Evolutionary conservation across 2,888 invertebrate species (phyloP).

Genomic region (Acronicta alni): DNA sequence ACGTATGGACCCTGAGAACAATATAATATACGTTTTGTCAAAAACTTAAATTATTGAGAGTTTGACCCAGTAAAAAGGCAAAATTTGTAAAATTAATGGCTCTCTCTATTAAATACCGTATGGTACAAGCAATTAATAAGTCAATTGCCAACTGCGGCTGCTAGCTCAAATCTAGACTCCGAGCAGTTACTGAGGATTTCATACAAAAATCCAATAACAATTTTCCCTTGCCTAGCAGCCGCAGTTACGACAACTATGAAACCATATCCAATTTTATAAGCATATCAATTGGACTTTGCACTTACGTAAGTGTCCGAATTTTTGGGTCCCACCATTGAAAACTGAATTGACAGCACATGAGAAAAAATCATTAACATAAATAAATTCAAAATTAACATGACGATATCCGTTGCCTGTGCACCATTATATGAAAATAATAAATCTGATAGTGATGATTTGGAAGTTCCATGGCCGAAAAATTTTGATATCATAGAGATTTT

Average conservation of each 20-base stretch:
- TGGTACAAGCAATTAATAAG: too few relatives aligned
- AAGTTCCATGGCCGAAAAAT: slow-evolving; percentile 2
- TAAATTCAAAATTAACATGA: slow-evolving; percentile 12
- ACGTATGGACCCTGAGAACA: slow-evolving; percentile 29
- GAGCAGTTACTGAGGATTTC: too few relatives aligned
- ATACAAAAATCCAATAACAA: background rate
- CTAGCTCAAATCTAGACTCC: too few relatives aligned
- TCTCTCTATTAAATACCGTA: too few relatives aligned
- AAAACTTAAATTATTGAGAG: too few relatives aligned
- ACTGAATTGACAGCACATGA: slow-evolving; percentile 16
- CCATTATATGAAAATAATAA: slow-evolving; percentile 23
- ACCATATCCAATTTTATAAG: too few relatives aligned
- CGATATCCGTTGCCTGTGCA: background rate
- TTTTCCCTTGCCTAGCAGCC: too few relatives aligned
- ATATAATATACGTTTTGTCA: too few relatives aligned
- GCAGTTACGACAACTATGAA: too few relatives aligned
- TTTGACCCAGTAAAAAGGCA: too few relatives aligned
- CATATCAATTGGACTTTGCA: background rate
- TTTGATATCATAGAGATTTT: background rate
- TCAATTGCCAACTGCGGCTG: too few relatives aligned
- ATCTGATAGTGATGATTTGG: background rate
- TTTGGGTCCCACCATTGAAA: slow-evolving; percentile 23
- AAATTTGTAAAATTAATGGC: too few relatives aligned
- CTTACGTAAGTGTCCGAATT: slow-evolving; percentile 36
- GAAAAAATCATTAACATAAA: slow-evolving; percentile 11